Base-by-base conservation (phyloP, 2,797 vertebrate genomes). In the Taeniopygia guttata region DNA sequence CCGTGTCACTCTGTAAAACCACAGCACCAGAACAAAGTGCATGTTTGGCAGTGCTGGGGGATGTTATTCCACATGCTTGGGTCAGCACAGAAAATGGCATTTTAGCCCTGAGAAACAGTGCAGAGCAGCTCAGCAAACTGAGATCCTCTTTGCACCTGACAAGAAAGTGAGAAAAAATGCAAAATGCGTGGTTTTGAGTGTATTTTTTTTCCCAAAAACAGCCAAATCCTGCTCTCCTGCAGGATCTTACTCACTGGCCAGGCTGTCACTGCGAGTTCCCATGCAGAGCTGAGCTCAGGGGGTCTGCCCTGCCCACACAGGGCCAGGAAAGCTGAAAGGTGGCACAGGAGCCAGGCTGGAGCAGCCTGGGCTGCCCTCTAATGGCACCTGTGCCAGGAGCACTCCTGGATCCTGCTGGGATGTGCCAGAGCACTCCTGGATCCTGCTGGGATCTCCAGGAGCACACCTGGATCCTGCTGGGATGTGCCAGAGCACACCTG, bases 321-420 rank as follows among this genome's bases (percentile, higher is more conserved):
- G 97, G 95, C 95, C 96, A 93, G 97, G 91, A 96, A 86, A 94
- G 87, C 69, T 29, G 93, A 96, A 84, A 95, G 87, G 83, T 30
- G 87, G 26, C 94, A 91, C 84, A 69, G 82, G 51, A 87, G 92
- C 78, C 4, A 29, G 87, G 43, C 77, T 82, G 89, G 86, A 93
- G 97, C 96, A 96, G 97, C 4, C 68, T 27, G 96, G 94, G 91
- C 87, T 97, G 97, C 96, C 97, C 97, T 97, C 97, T 95, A 84
- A 85, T 77, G 97, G 97, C 89, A 49, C 17, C 43, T 34, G 9
- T 34, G 32, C 54, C 14, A 22, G 52, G 46, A 46, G 45, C 45
- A 12, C 45, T 40, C 5, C 38, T 40, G 38, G 38, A 40, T 40
- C 38, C 38, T 40, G 38, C 38, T 40, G 38, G 38, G 38, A 13